These are phyloP conservation scores for Hydrolagus affinis DNA, from an alignment of 2,113 vertebrate species.

Conservation along the genomic window DNA sequence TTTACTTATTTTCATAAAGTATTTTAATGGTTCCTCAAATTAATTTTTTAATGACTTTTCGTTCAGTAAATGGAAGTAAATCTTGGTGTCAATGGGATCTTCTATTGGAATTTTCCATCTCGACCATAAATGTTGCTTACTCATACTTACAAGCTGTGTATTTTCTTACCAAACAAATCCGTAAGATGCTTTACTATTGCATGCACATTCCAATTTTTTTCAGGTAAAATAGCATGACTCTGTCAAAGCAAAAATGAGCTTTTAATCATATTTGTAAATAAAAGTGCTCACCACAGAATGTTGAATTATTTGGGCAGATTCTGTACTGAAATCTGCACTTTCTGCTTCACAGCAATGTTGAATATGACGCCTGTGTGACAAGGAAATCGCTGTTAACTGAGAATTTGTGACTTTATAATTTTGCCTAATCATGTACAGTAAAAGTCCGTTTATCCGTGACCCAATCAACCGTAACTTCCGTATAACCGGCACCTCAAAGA, in stretches of 20 bases:
- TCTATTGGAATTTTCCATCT: constrained; percentile 43
- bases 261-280: constrained; percentile 99
- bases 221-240: constrained; percentile 86
- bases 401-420: background rate
- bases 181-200: constrained; percentile 93
- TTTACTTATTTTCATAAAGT: constrained; percentile 99
- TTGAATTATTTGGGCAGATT: constrained; percentile 55
- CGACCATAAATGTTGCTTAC: constrained; percentile 60
- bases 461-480: too few relatives aligned
- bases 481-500: too few relatives aligned
- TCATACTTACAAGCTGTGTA: constrained; percentile 87
- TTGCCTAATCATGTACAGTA: background rate
- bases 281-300: constrained; percentile 85
- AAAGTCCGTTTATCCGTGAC: too few relatives aligned
- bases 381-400: background rate
- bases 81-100: constrained; percentile 59
- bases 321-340: constrained; percentile 8
- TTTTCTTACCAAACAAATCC: constrained; percentile 80
- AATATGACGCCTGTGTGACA: background rate
- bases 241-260: constrained; percentile 72
- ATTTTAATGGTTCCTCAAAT: constrained; percentile 93
- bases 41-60: constrained; percentile 53
- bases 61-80: constrained; percentile 64
- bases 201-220: constrained; percentile 92
- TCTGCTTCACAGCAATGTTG: background rate